Evolutionary conservation across 1,140 invertebrate genomes (phyloP).

Genomic region (Carposina sasakii): DNA sequence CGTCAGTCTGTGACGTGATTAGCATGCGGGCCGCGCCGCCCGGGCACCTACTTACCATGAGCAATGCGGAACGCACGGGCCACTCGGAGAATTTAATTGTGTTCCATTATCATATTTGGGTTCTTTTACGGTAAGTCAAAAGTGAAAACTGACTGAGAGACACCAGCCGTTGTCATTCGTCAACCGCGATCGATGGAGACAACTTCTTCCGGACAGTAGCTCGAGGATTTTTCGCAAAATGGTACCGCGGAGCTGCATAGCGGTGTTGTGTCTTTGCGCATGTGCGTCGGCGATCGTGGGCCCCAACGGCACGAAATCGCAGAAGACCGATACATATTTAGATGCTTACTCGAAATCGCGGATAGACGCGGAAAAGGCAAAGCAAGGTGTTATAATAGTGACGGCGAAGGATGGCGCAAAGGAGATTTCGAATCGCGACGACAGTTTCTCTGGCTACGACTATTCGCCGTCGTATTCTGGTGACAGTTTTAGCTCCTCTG

Average conservation of each 20-base stretch:
- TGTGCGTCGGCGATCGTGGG: constrained; percentile 53
- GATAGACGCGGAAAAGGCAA: constrained; percentile 60
- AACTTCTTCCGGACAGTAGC: constrained; percentile 51
- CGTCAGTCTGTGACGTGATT: constrained; percentile 38
- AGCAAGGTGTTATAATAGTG: constrained; percentile 60
- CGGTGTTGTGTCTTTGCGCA: constrained; percentile 34
- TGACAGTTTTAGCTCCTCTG: constrained; percentile 43
- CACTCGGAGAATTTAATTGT: constrained; percentile 71
- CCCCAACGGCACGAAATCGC: constrained; percentile 28
- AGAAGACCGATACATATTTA: constrained; percentile 57
- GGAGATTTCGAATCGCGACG: constrained; percentile 58
- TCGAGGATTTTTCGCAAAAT: constrained; percentile 41
- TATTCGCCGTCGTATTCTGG: constrained; percentile 47
- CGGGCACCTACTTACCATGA: constrained; percentile 62
- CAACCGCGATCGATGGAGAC: constrained; percentile 60
- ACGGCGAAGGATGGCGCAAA: constrained; percentile 64
- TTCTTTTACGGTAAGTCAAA: constrained; percentile 71
- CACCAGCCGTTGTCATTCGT: constrained; percentile 57
- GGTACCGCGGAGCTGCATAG: constrained; percentile 36
- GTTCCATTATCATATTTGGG: constrained; percentile 71
- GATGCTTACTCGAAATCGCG: constrained; percentile 62
- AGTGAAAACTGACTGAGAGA: constrained; percentile 66
- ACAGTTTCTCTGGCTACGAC: constrained; percentile 57
- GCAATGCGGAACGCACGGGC: constrained; percentile 66
- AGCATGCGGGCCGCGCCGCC: constrained; percentile 44